Evolutionary conservation across 2,888 invertebrate species (phyloP).

Genomic region (Lepeophtheirus nordmannii): DNA sequence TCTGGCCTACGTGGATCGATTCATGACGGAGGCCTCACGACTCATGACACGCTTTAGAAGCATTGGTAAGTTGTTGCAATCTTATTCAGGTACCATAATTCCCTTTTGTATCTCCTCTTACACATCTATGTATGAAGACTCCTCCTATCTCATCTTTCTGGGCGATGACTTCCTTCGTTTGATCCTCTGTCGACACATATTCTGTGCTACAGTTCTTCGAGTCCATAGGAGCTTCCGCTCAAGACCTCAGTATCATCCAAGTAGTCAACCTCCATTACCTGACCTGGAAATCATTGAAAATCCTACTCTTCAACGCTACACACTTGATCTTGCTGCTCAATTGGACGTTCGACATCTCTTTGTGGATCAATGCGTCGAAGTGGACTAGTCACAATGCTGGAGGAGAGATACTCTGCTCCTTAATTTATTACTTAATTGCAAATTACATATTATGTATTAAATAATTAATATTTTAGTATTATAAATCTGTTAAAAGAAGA

Average conservation of each 20-base stretch:
- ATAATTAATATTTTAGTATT: no score
- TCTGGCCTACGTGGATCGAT: conserved; percentile 68
- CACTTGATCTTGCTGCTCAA: conserved; percentile 64
- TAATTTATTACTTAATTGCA: no score
- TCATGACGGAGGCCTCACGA: conserved; percentile 71
- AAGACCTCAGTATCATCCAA: conserved; percentile 66
- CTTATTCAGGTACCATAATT: not conserved
- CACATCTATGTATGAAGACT: conserved; percentile 31
- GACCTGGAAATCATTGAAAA: conserved; percentile 72
- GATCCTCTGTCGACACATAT: conserved; percentile 71
- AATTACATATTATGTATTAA: no score
- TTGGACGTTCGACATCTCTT: conserved; percentile 64
- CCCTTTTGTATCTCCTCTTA: not conserved
- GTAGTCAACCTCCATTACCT: conserved; percentile 68
- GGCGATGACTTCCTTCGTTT: conserved; percentile 86
- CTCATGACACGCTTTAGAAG: conserved; percentile 58
- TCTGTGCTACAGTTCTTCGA: conserved; percentile 77
- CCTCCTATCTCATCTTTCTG: conserved; percentile 58
- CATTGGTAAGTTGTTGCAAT: conserved; percentile 46
- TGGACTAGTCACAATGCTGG: conserved; percentile 26
- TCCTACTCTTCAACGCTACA: conserved; percentile 56
- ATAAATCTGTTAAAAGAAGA: no score
- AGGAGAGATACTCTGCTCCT: no score
- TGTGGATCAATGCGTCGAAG: conserved; percentile 38
- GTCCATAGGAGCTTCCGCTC: conserved; percentile 58